phyloP scores from a whole-genome alignment of 1,140 invertebrate species.

The Aplysia californica region DNA sequence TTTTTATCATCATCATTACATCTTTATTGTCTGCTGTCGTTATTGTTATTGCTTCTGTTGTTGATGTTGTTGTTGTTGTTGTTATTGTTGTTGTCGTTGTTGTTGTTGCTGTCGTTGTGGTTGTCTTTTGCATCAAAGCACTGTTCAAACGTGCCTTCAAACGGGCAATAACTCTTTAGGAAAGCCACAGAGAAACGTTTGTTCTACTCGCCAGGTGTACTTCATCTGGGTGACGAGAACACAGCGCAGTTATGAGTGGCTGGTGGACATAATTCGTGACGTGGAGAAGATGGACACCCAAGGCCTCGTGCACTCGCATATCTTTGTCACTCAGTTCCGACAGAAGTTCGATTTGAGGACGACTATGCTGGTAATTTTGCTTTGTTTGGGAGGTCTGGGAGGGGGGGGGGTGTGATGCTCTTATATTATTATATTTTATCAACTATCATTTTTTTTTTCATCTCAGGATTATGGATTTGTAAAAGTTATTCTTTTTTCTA shows the following conservation, averaged over 20 bases:
- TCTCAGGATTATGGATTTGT: background rate
- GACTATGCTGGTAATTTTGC: slow-evolving; percentile 91
- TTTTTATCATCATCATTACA: too few species aligned
- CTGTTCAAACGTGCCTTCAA: too few species aligned
- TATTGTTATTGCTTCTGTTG: too few species aligned
- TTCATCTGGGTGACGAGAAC: slow-evolving; percentile 99
- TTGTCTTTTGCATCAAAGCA: too few species aligned
- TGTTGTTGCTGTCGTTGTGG: too few species aligned
- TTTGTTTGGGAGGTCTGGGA: background rate
- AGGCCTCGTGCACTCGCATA: slow-evolving; percentile 96
- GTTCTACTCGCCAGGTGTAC: too few species aligned
- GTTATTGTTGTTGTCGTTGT: too few species aligned
- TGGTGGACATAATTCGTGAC: slow-evolving; percentile 93
- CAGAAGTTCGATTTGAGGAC: slow-evolving; percentile 99
- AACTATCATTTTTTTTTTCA: background rate
- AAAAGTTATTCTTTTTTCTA: background rate
- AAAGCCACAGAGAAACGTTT: too few species aligned
- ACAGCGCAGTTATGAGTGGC: slow-evolving; percentile 99
- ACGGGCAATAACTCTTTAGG: too few species aligned
- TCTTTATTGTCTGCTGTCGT: too few species aligned
- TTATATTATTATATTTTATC: background rate
- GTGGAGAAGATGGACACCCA: slow-evolving; percentile 96
- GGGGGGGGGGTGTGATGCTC: background rate
- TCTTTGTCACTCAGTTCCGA: slow-evolving; percentile 99
- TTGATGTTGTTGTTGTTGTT: too few species aligned